Percentiles rank a stretch among this genome's conserved stretches.
phyloP scores from a whole-genome alignment of 2,888 invertebrate species.

The Cantharis rustica region DNA sequence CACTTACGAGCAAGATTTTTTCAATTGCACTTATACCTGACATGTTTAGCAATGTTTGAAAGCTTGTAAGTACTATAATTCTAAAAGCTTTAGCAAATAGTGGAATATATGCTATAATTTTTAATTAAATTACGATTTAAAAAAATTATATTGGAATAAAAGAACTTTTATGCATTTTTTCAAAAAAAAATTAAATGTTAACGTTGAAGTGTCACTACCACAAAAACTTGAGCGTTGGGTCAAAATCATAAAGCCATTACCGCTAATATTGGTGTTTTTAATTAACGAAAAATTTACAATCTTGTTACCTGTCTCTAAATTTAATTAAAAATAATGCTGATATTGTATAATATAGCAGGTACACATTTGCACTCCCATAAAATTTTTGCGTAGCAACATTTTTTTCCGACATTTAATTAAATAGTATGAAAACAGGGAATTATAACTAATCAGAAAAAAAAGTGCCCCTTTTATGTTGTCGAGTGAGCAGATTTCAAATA shows the following conservation, averaged over 20 bases:
- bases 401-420: not conserved
- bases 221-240: not conserved
- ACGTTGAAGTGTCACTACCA: not conserved
- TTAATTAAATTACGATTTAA: too few relatives aligned
- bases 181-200: not conserved
- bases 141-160: too few relatives aligned
- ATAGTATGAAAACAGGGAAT: not conserved
- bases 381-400: not conserved
- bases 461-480: not conserved
- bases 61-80: too few relatives aligned
- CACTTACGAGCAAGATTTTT: too few relatives aligned
- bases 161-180: too few relatives aligned
- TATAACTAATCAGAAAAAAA: not conserved
- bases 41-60: too few relatives aligned
- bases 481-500: not conserved
- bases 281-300: not conserved
- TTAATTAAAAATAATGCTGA: not conserved
- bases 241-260: not conserved
- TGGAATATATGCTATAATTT: too few relatives aligned
- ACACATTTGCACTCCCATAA: not conserved
- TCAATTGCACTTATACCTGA: too few relatives aligned
- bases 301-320: not conserved
- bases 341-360: not conserved
- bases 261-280: not conserved
- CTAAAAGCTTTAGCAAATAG: too few relatives aligned